Evolutionary conservation across 2,797 vertebrate genomes (phyloP).

Genomic region (Coreius guichenoti): DNA sequence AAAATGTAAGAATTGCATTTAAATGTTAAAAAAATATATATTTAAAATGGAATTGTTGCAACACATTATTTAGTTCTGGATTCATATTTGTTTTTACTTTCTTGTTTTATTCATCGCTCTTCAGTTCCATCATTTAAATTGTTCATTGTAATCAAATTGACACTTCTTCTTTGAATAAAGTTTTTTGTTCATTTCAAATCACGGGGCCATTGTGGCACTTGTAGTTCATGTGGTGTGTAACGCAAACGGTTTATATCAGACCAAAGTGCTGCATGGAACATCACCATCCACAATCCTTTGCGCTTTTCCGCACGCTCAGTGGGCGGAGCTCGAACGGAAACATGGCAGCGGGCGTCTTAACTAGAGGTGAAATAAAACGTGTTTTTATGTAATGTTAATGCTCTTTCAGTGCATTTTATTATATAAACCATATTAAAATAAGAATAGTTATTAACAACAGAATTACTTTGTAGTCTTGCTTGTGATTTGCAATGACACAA

Average conservation of each 20-base stretch:
- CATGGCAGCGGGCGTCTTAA: conserved; percentile 75
- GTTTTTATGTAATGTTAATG: not conserved
- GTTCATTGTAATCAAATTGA: not conserved
- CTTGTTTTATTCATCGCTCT: not conserved
- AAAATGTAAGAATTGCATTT: not conserved
- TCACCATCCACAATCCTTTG: conserved; percentile 49
- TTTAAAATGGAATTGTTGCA: not conserved
- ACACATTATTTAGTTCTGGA: not conserved
- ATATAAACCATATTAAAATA: not conserved
- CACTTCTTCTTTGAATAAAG: conserved; percentile 64
- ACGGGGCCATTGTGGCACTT: conserved; percentile 47
- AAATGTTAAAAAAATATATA: not conserved
- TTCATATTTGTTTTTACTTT: not conserved
- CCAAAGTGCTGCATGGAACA: not conserved
- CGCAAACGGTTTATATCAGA: not conserved
- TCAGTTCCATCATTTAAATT: not conserved
- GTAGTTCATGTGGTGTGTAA: conserved; percentile 48
- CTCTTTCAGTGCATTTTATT: not conserved
- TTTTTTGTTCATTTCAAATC: not conserved
- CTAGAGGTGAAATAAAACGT: conserved; percentile 71
- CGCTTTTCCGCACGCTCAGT: conserved; percentile 66
- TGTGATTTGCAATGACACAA: not conserved
- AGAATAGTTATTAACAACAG: not conserved
- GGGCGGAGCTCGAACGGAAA: conserved; percentile 58
- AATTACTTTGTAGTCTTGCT: not conserved